These are phyloP conservation scores for Pollenia griseotomentosa DNA, from an alignment of 2,888 invertebrate species.

Conservation along the genomic window DNA sequence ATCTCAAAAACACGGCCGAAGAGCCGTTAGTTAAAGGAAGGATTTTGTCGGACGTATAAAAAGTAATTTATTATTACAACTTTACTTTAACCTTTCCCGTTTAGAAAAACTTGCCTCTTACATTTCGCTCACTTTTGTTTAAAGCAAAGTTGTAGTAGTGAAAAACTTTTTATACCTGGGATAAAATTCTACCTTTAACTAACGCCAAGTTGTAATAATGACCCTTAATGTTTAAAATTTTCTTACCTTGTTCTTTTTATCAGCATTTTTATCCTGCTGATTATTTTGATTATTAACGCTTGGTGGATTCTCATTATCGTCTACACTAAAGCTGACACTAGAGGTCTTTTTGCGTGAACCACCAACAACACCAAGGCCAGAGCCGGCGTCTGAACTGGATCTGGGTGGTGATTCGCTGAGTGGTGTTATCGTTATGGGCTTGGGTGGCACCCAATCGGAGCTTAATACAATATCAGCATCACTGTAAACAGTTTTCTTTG, in stretches of 20 bases:
- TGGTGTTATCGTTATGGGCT: slow-evolving; percentile 90
- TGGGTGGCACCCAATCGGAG: slow-evolving; percentile 94
- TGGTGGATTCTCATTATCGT: slow-evolving; percentile 84
- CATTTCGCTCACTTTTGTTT: no score
- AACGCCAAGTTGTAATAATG: no score
- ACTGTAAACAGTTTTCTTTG: slow-evolving; percentile 87
- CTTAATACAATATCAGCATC: slow-evolving; percentile 95
- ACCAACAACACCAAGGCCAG: slow-evolving; percentile 83
- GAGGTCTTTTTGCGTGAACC: slow-evolving; percentile 88
- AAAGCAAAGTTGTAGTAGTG: no score
- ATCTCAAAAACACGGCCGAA: no score
- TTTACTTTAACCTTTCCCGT: no score
- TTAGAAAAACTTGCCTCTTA: no score
- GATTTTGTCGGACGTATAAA: no score
- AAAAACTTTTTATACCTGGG: no score
- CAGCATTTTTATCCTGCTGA: slow-evolving; percentile 81
- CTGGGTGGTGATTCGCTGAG: slow-evolving; percentile 86
- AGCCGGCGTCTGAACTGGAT: slow-evolving; percentile 81
- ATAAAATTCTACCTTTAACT: no score
- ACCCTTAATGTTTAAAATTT: neutral
- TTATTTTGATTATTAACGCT: slow-evolving; percentile 75
- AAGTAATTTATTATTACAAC: no score
- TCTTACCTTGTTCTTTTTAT: slow-evolving; percentile 90
- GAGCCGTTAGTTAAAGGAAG: no score
- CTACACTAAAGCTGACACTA: slow-evolving; percentile 90